Base-by-base conservation (phyloP, 37 sponge, comb jelly and placozoan species). In the Axinella damicornis region DNA sequence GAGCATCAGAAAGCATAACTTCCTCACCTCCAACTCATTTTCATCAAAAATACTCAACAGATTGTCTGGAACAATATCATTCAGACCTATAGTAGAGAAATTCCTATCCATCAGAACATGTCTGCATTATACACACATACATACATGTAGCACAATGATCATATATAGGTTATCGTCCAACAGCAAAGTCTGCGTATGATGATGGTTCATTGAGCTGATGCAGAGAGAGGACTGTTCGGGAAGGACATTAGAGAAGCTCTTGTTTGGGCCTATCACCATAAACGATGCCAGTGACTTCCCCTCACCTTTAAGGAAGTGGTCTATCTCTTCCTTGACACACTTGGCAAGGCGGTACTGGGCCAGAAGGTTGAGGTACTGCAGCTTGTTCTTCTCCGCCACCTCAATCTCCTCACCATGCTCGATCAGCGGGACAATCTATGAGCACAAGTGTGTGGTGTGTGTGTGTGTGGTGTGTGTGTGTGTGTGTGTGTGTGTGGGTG, bases 41-140 rank as follows among this genome's bases (percentile, higher is more conserved):
- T 97, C 98, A 91, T 95, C 96, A 91, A 97, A 97, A 14, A 97
- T 93, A 25, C 83, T 71, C n/a, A 97, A 61, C 21, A 97, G 53
- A 57, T 81, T 70, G 24, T 94, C 95, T 5, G 98, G 96, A 32
- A 97, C 71, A 32, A 97, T 69, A 1, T 93, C 94, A 85, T 91
- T 90, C 22, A 97, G 85, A 33, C 98, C 98, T 92, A 60, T 9
- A 68, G 34, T 46, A n/a, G n/a, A n/a, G n/a, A n/a, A n/a, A n/a
- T n/a, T n/a, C n/a, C n/a, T n/a, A n/a, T n/a, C n/a, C n/a, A n/a
- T n/a, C n/a, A n/a, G n/a, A n/a, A n/a, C n/a, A n/a, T n/a, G n/a
- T n/a, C n/a, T n/a, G n/a, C n/a, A n/a, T n/a, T n/a, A n/a, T n/a
- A n/a, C n/a, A n/a, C n/a, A n/a, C n/a, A n/a, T n/a, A n/a, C n/a